Percentiles rank a stretch among this genome's conserved stretches.
Evolutionary conservation across 2,113 vertebrate genomes (phyloP).

Genomic region (Ploceus nigricollis): DNA sequence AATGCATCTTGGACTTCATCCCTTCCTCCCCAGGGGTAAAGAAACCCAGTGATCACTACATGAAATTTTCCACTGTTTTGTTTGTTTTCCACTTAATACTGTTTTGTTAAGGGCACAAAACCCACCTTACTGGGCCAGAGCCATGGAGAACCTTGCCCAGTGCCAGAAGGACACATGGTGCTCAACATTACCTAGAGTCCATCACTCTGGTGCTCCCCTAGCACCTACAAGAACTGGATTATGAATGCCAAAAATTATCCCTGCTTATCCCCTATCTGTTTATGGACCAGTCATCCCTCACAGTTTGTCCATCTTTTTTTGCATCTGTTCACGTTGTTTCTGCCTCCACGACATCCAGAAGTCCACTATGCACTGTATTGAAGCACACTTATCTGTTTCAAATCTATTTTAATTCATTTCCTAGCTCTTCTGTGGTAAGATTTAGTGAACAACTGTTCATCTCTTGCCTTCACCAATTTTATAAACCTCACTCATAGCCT

Average conservation of each 20-base stretch:
- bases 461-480: background rate
- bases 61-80: background rate
- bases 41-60: rapidly evolving
- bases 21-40: rapidly evolving
- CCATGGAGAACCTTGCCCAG: background rate
- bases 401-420: background rate
- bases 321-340: background rate
- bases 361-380: too few relatives aligned
- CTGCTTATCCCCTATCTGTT: background rate
- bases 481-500: background rate
- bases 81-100: background rate
- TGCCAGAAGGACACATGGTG: background rate
- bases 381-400: background rate
- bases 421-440: background rate
- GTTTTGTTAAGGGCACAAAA: background rate
- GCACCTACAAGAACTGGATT: background rate
- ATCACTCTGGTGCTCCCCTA: background rate
- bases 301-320: background rate
- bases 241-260: background rate
- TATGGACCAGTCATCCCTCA: background rate
- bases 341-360: background rate
- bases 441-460: background rate
- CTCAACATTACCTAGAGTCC: background rate
- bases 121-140: background rate
- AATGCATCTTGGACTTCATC: background rate